Conservation (phyloP, 2,797 vertebrate genomes). For the Meda fulgida region DNA sequence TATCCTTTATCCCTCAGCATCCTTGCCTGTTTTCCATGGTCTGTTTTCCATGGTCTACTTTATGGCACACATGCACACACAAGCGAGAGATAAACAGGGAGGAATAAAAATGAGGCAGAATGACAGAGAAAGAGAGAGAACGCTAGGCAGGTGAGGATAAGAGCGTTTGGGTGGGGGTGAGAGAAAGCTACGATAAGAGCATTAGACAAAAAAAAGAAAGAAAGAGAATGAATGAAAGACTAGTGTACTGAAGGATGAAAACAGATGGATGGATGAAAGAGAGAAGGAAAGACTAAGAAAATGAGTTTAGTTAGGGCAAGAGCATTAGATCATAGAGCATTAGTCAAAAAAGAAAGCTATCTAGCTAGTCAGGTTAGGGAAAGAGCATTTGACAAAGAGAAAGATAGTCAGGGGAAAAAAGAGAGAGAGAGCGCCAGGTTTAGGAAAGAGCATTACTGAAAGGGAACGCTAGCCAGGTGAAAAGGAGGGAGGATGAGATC, state of each 20-base stretch:
- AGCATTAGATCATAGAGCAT: not conserved
- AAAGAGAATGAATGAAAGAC: not conserved
- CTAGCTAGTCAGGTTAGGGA: not conserved
- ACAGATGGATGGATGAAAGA: not conserved
- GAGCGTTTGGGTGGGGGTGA: not conserved
- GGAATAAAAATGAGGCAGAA: constrained; percentile 30
- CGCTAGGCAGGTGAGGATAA: constrained; percentile 10
- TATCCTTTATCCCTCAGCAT: constrained; percentile 22
- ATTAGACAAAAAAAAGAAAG: not conserved
- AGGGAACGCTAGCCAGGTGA: constrained; percentile 4
- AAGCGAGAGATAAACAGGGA: constrained; percentile 24
- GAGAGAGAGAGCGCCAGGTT: not conserved
- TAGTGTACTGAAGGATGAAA: not conserved
- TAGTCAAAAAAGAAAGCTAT: not conserved
- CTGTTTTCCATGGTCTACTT: constrained; percentile 31
- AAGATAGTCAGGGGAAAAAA: not conserved
- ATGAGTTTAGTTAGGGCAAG: not conserved
- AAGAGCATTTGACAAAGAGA: not conserved
- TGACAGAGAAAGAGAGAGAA: not conserved
- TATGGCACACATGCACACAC: not conserved
- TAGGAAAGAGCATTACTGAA: constrained; percentile 13
- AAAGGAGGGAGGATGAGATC: constrained; percentile 20
- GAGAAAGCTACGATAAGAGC: not conserved
- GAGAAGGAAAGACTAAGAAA: not conserved
- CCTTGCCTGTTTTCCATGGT: constrained; percentile 34